phyloP scores from a whole-genome alignment of 1,140 invertebrate species.

The Dolichoris vasculosae region DNA sequence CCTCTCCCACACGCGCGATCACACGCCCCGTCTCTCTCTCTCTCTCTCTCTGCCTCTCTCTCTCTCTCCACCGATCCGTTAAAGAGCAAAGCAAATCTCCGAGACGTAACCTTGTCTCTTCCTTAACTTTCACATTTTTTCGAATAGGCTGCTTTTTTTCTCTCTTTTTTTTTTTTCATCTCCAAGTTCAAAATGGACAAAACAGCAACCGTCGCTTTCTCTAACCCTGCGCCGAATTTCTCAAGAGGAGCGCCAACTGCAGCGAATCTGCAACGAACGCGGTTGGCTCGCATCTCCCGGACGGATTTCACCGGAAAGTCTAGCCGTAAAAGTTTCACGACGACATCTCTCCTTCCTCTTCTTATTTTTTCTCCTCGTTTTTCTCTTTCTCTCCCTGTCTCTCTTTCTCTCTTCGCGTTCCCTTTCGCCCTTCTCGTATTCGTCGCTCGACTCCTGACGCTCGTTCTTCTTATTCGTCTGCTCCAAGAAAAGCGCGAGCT shows the following conservation, averaged over 20 bases:
- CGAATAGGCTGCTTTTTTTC: slow-evolving; percentile 60
- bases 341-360: neutral
- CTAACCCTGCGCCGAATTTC: slow-evolving; percentile 37
- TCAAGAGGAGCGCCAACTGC: slow-evolving; percentile 46
- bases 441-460: neutral
- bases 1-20: neutral
- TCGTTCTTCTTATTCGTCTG: neutral
- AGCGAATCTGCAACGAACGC: slow-evolving; percentile 7
- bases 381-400: neutral
- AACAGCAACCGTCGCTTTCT: slow-evolving; percentile 55
- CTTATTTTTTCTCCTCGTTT: neutral
- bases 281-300: slow-evolving; percentile 26
- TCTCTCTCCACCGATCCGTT: slow-evolving; percentile 2
- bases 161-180: no score
- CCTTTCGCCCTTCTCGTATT: neutral
- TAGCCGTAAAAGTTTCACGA: slow-evolving; percentile 57
- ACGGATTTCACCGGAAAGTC: slow-evolving; percentile 55
- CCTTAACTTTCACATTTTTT: slow-evolving; percentile 71
- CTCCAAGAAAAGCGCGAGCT: slow-evolving; percentile 18
- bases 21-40: neutral
- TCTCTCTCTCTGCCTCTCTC: neutral
- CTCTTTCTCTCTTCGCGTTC: neutral
- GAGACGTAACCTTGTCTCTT: slow-evolving; percentile 52
- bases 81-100: neutral
- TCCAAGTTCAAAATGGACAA: slow-evolving; percentile 6